Percentiles rank a stretch among this genome's conserved stretches.
These are phyloP conservation scores for Neomicropteryx cornuta DNA, from an alignment of 1,140 invertebrate genomes.

Conservation along the genomic window DNA sequence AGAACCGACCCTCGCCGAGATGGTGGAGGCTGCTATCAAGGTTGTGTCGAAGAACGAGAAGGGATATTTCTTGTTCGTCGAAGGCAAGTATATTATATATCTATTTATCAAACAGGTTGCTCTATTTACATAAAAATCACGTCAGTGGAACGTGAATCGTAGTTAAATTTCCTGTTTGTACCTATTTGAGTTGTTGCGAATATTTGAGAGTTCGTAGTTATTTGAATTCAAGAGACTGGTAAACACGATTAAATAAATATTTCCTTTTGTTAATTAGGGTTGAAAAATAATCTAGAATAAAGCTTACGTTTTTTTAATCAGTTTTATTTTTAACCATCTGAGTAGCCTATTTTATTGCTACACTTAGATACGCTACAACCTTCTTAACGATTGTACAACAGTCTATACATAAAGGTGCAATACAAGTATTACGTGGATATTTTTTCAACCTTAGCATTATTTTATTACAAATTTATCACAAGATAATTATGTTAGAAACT, in stretches of 20 bases:
- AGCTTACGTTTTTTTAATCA: no score
- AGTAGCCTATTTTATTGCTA: no score
- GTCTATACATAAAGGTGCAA: no score
- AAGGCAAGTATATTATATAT: conserved; percentile 53
- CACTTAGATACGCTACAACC: no score
- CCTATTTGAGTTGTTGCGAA: background rate
- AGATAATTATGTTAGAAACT: no score
- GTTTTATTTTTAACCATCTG: no score
- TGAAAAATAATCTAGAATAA: no score
- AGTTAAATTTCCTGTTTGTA: background rate
- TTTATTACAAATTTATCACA: no score
- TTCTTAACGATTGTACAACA: no score
- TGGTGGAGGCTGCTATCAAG: conserved; percentile 70
- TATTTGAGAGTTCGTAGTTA: background rate
- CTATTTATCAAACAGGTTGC: no score
- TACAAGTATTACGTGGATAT: no score
- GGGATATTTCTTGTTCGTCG: conserved; percentile 82
- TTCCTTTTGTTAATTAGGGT: conserved; percentile 3
- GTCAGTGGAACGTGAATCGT: background rate
- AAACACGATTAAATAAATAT: background rate
- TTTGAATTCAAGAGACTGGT: background rate
- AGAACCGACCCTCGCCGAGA: conserved; percentile 66
- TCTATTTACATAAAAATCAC: background rate
- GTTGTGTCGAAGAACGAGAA: conserved; percentile 65
- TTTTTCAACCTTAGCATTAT: no score